Percentiles rank a stretch among this genome's conserved stretches.
Conservation (phyloP, 2,113 vertebrate genomes). For the Lanius collurio region DNA sequence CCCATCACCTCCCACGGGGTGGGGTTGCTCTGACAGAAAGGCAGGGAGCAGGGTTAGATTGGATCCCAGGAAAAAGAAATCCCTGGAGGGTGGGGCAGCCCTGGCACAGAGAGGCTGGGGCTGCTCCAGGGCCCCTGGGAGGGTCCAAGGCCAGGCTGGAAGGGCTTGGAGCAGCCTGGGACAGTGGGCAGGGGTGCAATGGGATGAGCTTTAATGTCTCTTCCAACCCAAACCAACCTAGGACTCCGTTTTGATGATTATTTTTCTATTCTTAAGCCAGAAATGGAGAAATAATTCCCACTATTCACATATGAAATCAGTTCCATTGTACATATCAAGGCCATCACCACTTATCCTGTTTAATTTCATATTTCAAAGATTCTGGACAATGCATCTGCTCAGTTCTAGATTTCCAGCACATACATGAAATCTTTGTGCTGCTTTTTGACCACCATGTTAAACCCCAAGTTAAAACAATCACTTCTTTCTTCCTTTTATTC, state of each 20-base stretch:
- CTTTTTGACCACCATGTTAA: not conserved
- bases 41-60: not conserved
- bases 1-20: fast-evolving
- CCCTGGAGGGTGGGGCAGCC: no score
- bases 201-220: not conserved
- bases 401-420: not conserved
- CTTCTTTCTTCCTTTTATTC: not conserved
- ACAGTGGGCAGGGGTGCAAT: not conserved
- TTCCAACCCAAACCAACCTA: not conserved
- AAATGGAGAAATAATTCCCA: not conserved
- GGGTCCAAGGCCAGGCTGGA: not conserved
- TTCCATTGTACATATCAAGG: not conserved
- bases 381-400: not conserved
- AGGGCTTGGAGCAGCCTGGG: not conserved
- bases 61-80: not conserved
- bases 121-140: not conserved
- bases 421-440: not conserved
- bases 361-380: not conserved
- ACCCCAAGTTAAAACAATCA: not conserved
- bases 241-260: fast-evolving
- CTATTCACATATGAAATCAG: not conserved
- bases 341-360: not conserved
- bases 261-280: not conserved
- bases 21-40: not conserved
- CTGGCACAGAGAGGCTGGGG: not conserved